phyloP scores from a whole-genome alignment of 2,797 vertebrate genomes.

The Parauchenoglanis punctatus region DNA sequence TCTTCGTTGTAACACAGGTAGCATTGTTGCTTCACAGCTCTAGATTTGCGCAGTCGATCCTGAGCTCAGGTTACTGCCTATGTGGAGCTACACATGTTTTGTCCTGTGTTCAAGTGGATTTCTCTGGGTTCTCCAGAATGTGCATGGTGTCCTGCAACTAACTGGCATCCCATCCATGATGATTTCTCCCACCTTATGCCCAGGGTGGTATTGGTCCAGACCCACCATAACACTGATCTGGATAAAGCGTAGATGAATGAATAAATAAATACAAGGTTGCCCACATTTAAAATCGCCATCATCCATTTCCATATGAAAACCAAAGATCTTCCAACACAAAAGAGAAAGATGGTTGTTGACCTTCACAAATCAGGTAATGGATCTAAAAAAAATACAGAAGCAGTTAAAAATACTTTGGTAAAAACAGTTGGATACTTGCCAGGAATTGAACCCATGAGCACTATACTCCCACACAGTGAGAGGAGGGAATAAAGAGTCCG shows the following conservation, averaged over 20 bases:
- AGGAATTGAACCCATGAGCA: background rate
- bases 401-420: slow-evolving; percentile 3
- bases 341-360: background rate
- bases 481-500: slow-evolving; percentile 8
- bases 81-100: background rate
- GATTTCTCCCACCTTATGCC: background rate
- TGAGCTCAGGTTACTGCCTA: slow-evolving; percentile 8
- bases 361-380: background rate
- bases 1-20: background rate
- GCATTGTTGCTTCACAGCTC: background rate
- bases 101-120: background rate
- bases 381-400: slow-evolving; percentile 9
- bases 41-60: background rate
- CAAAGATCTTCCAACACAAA: background rate
- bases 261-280: background rate
- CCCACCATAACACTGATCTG: background rate
- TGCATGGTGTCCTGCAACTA: background rate
- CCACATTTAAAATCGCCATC: background rate
- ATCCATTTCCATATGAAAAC: background rate
- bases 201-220: background rate
- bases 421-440: background rate
- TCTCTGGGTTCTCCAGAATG: background rate
- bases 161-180: background rate
- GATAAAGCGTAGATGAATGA: background rate
- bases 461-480: slow-evolving; percentile 5